phyloP scores from a whole-genome alignment of 2,797 vertebrate genomes.

The Nothura maculosa region DNA sequence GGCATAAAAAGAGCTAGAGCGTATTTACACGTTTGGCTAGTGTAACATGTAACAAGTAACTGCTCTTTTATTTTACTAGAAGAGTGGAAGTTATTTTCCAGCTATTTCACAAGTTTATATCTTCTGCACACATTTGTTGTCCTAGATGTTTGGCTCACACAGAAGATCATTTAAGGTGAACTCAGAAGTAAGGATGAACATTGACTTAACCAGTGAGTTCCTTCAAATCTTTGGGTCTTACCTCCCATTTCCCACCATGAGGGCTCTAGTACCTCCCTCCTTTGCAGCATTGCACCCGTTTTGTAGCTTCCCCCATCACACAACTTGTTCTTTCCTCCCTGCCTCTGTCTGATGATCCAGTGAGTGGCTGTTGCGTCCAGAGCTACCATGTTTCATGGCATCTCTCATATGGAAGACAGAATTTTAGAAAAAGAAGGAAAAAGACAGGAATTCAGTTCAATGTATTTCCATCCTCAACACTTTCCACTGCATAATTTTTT shows the following conservation, averaged over 20 bases:
- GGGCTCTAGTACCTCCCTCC: background rate
- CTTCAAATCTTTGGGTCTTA: background rate
- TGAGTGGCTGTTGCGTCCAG: fast-evolving
- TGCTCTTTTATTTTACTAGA: slow-evolving; percentile 29
- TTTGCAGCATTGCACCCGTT: fast-evolving
- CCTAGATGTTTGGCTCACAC: background rate
- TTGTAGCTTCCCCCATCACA: background rate
- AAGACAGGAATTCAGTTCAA: background rate
- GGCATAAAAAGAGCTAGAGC: slow-evolving; percentile 55
- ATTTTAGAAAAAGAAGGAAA: background rate
- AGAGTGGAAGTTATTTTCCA: slow-evolving; percentile 31
- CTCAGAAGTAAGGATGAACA: slow-evolving; percentile 40
- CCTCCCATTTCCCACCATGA: fast-evolving
- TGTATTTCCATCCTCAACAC: background rate
- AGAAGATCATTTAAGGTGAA: slow-evolving; percentile 25
- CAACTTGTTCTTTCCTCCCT: fast-evolving
- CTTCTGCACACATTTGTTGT: slow-evolving; percentile 11
- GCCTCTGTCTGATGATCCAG: background rate
- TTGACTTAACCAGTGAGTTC: slow-evolving; percentile 5
- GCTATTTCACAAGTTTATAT: slow-evolving; percentile 8
- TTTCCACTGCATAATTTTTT: background rate
- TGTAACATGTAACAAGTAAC: slow-evolving; percentile 26
- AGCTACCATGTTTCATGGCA: background rate
- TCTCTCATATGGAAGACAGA: background rate
- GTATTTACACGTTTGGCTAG: slow-evolving; percentile 42